Conservation (phyloP, 2,888 invertebrate species). For the Diloba caeruleocephala region DNA sequence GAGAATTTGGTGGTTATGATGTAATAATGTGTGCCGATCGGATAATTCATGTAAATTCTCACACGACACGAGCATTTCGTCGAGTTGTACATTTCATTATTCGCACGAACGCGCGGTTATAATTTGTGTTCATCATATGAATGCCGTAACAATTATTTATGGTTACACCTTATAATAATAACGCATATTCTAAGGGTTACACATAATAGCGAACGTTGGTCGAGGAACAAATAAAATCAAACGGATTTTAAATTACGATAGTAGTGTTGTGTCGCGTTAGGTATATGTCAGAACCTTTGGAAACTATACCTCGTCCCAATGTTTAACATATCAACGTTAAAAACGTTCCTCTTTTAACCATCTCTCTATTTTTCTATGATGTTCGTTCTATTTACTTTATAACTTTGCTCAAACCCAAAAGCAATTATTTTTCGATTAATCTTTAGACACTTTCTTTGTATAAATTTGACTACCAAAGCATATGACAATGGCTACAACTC, state of each 20-base stretch:
- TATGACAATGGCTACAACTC: constrained; percentile 15
- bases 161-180: no score
- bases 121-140: no score
- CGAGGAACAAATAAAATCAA: no score
- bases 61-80: no score
- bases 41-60: no score
- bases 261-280: neutral
- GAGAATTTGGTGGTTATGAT: no score
- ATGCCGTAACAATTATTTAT: no score
- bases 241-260: neutral
- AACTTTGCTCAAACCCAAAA: constrained; percentile 80
- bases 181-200: no score
- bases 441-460: constrained; percentile 45
- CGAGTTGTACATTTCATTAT: no score
- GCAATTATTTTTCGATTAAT: constrained; percentile 63
- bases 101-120: no score
- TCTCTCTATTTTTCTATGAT: constrained; percentile 1
- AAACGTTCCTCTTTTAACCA: constrained; percentile 53
- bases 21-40: no score
- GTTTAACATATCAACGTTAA: constrained; percentile 71
- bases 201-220: no score
- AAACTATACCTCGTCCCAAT: constrained; percentile 62
- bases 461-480: constrained; percentile 46
- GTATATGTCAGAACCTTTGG: constrained; percentile 25
- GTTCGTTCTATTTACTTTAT: constrained; percentile 38